Evolutionary conservation across 2,113 vertebrate species (phyloP), one percentile per base, ranked within the genome.

Genomic region (Rhea pennata): DNA sequence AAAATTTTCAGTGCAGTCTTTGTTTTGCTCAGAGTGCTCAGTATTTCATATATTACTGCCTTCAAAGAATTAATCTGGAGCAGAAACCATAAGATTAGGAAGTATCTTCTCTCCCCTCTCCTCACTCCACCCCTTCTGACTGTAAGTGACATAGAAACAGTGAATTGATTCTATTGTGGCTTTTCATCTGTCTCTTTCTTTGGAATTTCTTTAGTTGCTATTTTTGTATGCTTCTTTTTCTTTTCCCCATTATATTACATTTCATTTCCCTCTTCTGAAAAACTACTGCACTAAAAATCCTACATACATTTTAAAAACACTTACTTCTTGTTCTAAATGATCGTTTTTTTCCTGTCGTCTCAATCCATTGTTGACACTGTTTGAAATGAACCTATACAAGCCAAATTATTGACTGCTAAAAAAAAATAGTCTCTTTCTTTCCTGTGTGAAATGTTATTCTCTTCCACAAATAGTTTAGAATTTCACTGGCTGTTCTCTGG

Each of bases 221-320:
- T 40, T 12, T 22, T 21, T 15, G 19, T 46, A 7, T 76, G 15
- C 8, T 88, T 65, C 74, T 15, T 15, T 44, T 88, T 88, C 10
- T 14, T 7, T 10, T 77, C 3, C 33, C 12, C 3, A 11, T 58
- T 87, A 66, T 15, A 11, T 14, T 61, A 12, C 26, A 26, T 15
- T 84, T 29, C 13, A 29, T 22, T 79, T 87, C 12, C 81, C 13
- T n/a, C 23, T 67, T 80, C 6, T 58, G 56, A 39, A 67, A 78
- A 77, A 58, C 16, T 50, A 14, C 10, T 4, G 22, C 3, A 15
- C 50, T 75, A 66, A 80, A 72, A 11, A 2, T 3, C 3, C 42
- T 90, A 26, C 2, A 26, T 33, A 9, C 0, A 2, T 46, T 10
- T 74, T 67, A 61, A 61, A 66, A 2, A 1, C 61, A 2, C 13